Evolutionary conservation across 2,888 invertebrate species (phyloP), one percentile per base, ranked within the genome.

Genomic region (Epiblema foenella): DNA sequence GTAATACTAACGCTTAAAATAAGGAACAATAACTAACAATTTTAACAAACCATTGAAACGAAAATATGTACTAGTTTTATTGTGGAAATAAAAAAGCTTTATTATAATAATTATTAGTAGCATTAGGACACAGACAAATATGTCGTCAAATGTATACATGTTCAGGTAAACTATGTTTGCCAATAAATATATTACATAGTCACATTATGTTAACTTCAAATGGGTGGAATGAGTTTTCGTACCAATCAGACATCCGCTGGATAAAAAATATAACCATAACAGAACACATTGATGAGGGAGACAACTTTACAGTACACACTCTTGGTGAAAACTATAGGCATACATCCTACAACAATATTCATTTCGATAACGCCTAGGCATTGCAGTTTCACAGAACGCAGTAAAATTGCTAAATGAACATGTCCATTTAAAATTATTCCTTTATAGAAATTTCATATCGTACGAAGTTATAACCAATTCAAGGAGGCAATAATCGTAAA

Each of bases 391-490:
- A 88, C 85, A 84, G 80, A 75, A 75, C 78, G 74, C 81, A 77
- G 81, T 87, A 84, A 88, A 87, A 80, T 82, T 85, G 83, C 84
- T 83, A 87, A 89, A 91, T 88, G 87, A 90, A 90, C 89, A 89
- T 87, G 87, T 89, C 86, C 87, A 89, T 91, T 90, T 88, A 84
- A 89, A 89, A 86, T 87, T 86, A 88, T 89, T 85, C 86, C 85
- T 87, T 85, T 89, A 89, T 86, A 91, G 88, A 89, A 90, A 87
- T 89, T 91, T 90, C 89, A 93, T 91, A 91, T 91, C 90, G 85
- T 85, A 85, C 85, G 83, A 85, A 86, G 89, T 89, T 88, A 91
- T 90, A 89, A 90, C 88, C 91, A 86, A 90, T 91, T 91, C 90
- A 85, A 85, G 87, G 84, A 83, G 87, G 90, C 88, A 85, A 92